A percentile compares a stretch with the other conserved stretches of the same genome.
Conservation (phyloP, 2,113 vertebrate genomes). For the Abramis brama region DNA sequence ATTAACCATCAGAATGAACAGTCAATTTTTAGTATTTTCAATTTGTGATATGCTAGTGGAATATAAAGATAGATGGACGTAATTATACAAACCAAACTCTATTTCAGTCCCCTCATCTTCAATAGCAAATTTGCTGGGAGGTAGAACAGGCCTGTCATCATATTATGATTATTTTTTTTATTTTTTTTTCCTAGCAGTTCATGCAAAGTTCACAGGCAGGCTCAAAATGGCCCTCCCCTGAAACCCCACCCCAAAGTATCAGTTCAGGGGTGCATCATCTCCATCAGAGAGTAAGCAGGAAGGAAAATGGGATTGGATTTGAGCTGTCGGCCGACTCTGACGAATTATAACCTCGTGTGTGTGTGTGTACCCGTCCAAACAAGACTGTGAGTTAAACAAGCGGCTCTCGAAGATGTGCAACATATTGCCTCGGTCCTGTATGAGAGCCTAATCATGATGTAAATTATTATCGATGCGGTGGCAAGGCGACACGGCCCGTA, state of each 20-base stretch:
- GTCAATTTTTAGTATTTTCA: slow-evolving; percentile 99
- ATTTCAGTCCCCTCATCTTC: slow-evolving; percentile 90
- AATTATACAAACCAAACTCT: slow-evolving; percentile 99
- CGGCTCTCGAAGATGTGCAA: slow-evolving; percentile 42
- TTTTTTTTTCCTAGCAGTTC: slow-evolving; percentile 82
- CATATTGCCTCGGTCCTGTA: slow-evolving; percentile 8
- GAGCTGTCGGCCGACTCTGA: slow-evolving; percentile 69
- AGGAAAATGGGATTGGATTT: slow-evolving; percentile 69
- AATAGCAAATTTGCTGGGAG: slow-evolving; percentile 99
- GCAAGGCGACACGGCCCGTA: slow-evolving; percentile 30
- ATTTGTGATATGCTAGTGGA: slow-evolving; percentile 99
- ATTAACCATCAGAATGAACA: slow-evolving; percentile 99
- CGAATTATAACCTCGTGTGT: slow-evolving; percentile 58
- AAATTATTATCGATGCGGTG: slow-evolving; percentile 61
- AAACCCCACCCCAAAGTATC: slow-evolving; percentile 80
- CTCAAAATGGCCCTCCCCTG: slow-evolving; percentile 83
- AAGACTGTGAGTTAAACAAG: slow-evolving; percentile 58
- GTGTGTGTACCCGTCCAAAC: background rate
- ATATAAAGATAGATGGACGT: slow-evolving; percentile 99
- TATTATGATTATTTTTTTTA: slow-evolving; percentile 88
- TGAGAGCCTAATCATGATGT: slow-evolving; percentile 60
- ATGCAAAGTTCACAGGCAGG: slow-evolving; percentile 99
- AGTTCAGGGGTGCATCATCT: slow-evolving; percentile 75
- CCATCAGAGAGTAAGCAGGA: slow-evolving; percentile 68
- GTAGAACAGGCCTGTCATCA: slow-evolving; percentile 97